Evolutionary conservation across 2,797 vertebrate genomes (phyloP).

Genomic region (Presbytis comata): DNA sequence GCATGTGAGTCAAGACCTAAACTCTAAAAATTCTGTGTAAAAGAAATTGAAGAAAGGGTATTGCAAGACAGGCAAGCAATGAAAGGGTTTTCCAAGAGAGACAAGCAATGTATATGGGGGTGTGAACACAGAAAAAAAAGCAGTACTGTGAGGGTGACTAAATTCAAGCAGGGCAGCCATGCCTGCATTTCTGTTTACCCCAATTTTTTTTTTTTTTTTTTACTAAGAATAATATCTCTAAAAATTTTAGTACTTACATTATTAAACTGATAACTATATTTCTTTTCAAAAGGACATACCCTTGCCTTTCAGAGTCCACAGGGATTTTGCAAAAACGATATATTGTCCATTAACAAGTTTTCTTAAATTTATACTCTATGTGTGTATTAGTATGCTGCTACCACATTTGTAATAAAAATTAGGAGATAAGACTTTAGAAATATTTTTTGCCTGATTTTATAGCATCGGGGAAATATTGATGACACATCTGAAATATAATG

Average conservation of each 20-base stretch:
- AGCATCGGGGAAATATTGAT: conserved; percentile 14
- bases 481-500: conserved; percentile 18
- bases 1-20: not conserved
- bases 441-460: conserved; percentile 22
- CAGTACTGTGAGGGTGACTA: not conserved
- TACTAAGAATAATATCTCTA: not conserved
- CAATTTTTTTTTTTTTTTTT: not conserved
- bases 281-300: not conserved
- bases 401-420: conserved; percentile 4
- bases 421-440: not conserved
- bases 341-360: not conserved
- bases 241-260: not conserved
- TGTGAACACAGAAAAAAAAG: not conserved
- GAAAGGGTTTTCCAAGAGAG: not conserved
- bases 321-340: not conserved
- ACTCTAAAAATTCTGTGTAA: not conserved
- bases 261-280: not conserved
- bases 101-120: not conserved
- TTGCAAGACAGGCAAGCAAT: not conserved
- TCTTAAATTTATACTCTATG: not conserved
- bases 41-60: not conserved
- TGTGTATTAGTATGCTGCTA: not conserved
- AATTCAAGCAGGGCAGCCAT: not conserved
- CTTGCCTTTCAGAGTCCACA: not conserved
- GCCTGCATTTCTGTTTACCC: not conserved